Evolutionary conservation across 2,113 vertebrate species (phyloP).

Genomic region (Brevimyrus niger): DNA sequence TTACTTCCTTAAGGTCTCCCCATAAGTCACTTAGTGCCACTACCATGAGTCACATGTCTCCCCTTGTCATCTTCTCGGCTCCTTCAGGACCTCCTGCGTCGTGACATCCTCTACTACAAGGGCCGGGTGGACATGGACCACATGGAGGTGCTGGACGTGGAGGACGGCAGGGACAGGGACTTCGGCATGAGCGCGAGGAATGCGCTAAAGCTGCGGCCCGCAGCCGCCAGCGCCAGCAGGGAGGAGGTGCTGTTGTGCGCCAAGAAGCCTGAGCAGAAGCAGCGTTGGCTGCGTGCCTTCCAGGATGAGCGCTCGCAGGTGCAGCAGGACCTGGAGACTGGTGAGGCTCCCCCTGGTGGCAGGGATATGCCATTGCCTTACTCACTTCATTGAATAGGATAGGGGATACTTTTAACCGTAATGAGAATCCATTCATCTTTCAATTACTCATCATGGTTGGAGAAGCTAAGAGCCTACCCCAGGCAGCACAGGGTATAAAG

Average conservation of each 20-base stretch:
- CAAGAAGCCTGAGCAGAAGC: conserved; percentile 88
- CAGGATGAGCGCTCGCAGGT: conserved; percentile 81
- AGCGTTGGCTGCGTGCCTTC: conserved; percentile 86
- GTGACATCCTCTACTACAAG: conserved; percentile 90
- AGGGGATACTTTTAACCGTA: background rate
- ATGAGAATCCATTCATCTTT: background rate
- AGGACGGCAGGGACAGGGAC: conserved; percentile 86
- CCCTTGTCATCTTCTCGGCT: background rate
- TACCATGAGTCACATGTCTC: background rate
- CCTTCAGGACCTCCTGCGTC: conserved; percentile 79
- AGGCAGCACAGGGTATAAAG: background rate
- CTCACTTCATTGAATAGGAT: background rate
- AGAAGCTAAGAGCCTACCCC: background rate
- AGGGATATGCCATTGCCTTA: background rate
- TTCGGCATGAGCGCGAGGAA: conserved; percentile 85
- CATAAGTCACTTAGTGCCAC: background rate
- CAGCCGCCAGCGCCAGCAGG: background rate
- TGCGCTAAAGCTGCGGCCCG: conserved; percentile 70
- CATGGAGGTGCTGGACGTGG: conserved; percentile 79
- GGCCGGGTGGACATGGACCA: conserved; percentile 80
- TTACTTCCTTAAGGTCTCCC: background rate
- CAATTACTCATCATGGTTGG: background rate
- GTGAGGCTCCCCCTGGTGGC: conserved; percentile 43
- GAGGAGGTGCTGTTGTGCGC: conserved; percentile 80
- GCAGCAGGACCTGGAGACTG: conserved; percentile 81